Evolutionary conservation across 2,113 vertebrate genomes (phyloP).

Genomic region (Xenotilapia longispinis): DNA sequence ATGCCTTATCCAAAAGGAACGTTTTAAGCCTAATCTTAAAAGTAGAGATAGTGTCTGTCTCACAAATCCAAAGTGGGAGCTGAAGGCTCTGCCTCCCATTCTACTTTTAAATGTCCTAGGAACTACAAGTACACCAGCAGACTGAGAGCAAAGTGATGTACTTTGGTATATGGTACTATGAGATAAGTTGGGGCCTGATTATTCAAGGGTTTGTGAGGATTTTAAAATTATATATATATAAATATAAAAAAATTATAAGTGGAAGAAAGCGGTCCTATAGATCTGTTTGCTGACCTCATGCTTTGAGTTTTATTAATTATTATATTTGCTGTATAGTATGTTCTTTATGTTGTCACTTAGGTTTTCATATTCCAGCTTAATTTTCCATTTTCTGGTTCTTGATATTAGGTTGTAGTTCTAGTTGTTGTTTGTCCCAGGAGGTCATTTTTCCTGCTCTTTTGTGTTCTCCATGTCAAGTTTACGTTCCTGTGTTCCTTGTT

Average conservation of each 20-base stretch:
- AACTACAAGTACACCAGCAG: neutral
- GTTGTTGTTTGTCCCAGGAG: neutral
- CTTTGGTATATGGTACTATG: neutral
- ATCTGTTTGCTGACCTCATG: neutral
- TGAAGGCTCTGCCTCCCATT: neutral
- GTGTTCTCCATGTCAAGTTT: neutral
- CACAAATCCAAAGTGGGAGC: neutral
- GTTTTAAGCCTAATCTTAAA: neutral
- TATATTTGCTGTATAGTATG: neutral
- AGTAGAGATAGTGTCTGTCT: neutral
- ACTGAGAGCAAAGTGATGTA: neutral
- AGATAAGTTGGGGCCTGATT: neutral
- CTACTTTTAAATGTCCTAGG: neutral
- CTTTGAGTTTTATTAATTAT: neutral
- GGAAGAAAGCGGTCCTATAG: neutral
- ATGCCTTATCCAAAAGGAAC: fast-evolving
- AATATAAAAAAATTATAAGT: neutral
- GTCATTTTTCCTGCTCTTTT: neutral
- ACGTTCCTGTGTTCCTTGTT: neutral
- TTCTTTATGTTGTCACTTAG: neutral
- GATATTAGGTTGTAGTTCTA: neutral
- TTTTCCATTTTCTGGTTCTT: neutral
- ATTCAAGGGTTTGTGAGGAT: neutral
- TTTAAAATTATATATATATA: neutral
- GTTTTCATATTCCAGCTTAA: neutral